Base-by-base conservation (phyloP, 2,888 invertebrate genomes). In the Phorcus lineatus region DNA sequence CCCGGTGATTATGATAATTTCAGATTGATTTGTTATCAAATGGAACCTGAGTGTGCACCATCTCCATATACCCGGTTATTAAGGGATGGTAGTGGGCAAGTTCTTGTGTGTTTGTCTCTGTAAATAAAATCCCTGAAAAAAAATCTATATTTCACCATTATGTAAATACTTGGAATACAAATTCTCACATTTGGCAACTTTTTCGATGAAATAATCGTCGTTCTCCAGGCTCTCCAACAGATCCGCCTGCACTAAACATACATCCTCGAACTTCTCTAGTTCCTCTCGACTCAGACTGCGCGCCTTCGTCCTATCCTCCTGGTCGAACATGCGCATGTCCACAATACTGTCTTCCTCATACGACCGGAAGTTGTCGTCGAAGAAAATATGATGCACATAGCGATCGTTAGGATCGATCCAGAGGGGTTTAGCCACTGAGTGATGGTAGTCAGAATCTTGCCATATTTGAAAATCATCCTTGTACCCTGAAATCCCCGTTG, bases 341-440 rank as follows among this genome's bases (percentile, higher is more conserved):
- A 92, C 90, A 70, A 93, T 92, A 80, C 91, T 92, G 83, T 93
- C 92, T 40, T 89, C 88, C 78, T 92, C 92, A 62, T 87, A 87
- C 6, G 90, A 86, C 47, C 93, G 85, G 78, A 92, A 89, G 82
- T 93, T 93, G 86, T 93, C 93, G 81, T 93, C 93, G 80, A 93
- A 93, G 80, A 93, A 87, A 62, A 93, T 92, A 80, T 93, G 93
- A 66, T 93, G 93, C 22, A 90, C 88, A 6, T 80, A 79, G 0
- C 77, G 22, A 77, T 91, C 91, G 47, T 79, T 84, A 0, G 88
- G 88, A 79, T 92, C 91, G 6, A 92, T 86, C 88, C 92, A 92
- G 53, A 92, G 82, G 0, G 93, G 92, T 85, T 93, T 93, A 7
- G 90, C 90, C 0, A 89, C 85, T 6, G 82, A 79, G 83, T 90